Conservation (phyloP, 2,113 vertebrate genomes). For the Brachyhypopomus gauderio region DNA sequence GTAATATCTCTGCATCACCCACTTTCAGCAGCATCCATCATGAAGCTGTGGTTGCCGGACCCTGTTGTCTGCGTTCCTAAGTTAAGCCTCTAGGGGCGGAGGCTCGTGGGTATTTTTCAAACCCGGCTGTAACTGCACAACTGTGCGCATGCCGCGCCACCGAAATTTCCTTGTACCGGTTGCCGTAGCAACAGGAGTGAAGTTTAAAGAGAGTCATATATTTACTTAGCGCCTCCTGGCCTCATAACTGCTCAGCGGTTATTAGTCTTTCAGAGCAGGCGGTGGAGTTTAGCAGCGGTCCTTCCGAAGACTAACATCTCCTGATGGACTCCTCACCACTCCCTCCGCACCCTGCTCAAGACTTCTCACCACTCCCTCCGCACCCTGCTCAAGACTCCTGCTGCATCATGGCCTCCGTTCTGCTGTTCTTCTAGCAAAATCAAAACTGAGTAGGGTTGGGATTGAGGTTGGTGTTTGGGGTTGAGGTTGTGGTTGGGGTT, state of each 20-base stretch:
- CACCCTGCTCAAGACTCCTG: not conserved
- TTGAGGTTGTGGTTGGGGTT: too few relatives aligned
- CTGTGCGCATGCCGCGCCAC: not conserved
- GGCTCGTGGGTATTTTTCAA: slow-evolving; percentile 37
- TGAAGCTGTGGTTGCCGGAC: slow-evolving; percentile 10
- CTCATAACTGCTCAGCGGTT: slow-evolving; percentile 59
- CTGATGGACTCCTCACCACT: slow-evolving; percentile 58
- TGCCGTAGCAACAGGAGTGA: slow-evolving; percentile 56
- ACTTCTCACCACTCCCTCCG: slow-evolving; percentile 47
- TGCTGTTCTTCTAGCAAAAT: slow-evolving; percentile 2
- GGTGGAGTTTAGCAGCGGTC: slow-evolving; percentile 54
- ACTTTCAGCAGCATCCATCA: slow-evolving; percentile 45
- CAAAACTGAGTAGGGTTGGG: not conserved
- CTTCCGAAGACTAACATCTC: slow-evolving; percentile 53
- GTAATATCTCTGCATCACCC: slow-evolving; percentile 24
- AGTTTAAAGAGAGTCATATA: slow-evolving; percentile 66
- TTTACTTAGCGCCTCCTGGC: slow-evolving; percentile 63
- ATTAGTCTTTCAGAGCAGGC: slow-evolving; percentile 61
- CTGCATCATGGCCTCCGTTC: not conserved
- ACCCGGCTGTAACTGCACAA: slow-evolving; percentile 19
- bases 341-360: slow-evolving; percentile 20
- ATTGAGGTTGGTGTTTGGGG: too few relatives aligned
- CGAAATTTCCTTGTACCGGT: slow-evolving; percentile 45
- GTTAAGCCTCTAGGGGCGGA: slow-evolving; percentile 41
- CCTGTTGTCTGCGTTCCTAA: slow-evolving; percentile 36